These are phyloP conservation scores for Mionectes olivaceus DNA, from an alignment of 2,797 vertebrate species.

Conservation along the genomic window DNA sequence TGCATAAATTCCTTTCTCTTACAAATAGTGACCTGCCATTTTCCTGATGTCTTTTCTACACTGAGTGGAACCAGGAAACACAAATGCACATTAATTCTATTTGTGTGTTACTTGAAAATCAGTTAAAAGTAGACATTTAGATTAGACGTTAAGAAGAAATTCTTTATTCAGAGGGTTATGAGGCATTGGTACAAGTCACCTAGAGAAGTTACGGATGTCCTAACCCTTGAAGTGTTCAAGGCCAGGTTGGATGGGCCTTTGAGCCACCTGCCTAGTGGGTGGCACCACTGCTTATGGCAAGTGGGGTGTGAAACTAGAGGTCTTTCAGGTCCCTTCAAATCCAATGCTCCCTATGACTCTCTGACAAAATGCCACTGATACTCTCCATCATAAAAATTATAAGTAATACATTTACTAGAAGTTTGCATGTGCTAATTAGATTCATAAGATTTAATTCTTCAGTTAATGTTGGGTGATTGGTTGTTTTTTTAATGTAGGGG, in stretches of 20 bases:
- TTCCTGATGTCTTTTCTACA: background rate
- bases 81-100: background rate
- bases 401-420: background rate
- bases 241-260: background rate
- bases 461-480: background rate
- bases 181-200: background rate
- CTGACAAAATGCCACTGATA: background rate
- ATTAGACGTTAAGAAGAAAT: background rate
- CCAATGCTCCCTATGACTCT: background rate
- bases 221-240: background rate
- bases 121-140: background rate
- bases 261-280: background rate
- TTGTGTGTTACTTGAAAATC: background rate
- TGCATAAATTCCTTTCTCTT: background rate
- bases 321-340: background rate
- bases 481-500: background rate
- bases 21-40: background rate
- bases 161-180: background rate
- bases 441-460: background rate
- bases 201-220: background rate
- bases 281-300: rapidly evolving
- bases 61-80: background rate
- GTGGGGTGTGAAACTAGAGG: background rate
- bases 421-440: background rate
- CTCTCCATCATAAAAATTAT: background rate